These are phyloP conservation scores for Melolontha melolontha DNA, from an alignment of 2,888 invertebrate species.

Conservation along the genomic window DNA sequence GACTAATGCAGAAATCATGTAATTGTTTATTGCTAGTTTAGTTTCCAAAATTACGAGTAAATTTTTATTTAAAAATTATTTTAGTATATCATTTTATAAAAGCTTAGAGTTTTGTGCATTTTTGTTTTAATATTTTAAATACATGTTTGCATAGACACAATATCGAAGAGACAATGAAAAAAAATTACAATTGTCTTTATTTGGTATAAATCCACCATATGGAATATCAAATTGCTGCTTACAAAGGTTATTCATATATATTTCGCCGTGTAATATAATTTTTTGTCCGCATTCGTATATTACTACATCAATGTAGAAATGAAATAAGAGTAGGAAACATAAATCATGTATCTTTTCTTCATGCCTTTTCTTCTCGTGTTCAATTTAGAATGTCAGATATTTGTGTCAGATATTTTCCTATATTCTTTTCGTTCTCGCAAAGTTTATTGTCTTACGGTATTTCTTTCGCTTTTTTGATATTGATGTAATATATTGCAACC, in stretches of 20 bases:
- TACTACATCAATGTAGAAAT: slow-evolving; percentile 34
- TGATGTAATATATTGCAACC: slow-evolving; percentile 25
- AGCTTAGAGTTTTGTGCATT: no score
- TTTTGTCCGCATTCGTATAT: slow-evolving; percentile 31
- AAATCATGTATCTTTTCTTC: slow-evolving; percentile 35
- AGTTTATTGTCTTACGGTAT: slow-evolving; percentile 28
- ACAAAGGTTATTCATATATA: slow-evolving; percentile 33
- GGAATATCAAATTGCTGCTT: slow-evolving; percentile 36
- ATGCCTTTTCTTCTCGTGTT: slow-evolving; percentile 20
- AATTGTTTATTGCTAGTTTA: no score
- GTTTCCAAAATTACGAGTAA: no score
- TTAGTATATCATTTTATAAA: no score
- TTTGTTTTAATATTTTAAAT: no score
- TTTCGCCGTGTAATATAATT: slow-evolving; percentile 19
- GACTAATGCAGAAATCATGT: no score
- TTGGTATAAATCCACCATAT: no score
- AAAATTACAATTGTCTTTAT: no score
- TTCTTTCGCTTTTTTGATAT: slow-evolving; percentile 13
- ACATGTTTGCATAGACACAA: no score
- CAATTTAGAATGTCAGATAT: slow-evolving; percentile 37
- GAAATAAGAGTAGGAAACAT: slow-evolving; percentile 36
- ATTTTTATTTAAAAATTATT: no score
- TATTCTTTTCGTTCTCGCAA: slow-evolving; percentile 5
- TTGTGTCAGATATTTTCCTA: slow-evolving; percentile 33
- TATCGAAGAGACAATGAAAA: no score